phyloP scores from a whole-genome alignment of 2,888 invertebrate genomes.

The Eumerus sabulonum region DNA sequence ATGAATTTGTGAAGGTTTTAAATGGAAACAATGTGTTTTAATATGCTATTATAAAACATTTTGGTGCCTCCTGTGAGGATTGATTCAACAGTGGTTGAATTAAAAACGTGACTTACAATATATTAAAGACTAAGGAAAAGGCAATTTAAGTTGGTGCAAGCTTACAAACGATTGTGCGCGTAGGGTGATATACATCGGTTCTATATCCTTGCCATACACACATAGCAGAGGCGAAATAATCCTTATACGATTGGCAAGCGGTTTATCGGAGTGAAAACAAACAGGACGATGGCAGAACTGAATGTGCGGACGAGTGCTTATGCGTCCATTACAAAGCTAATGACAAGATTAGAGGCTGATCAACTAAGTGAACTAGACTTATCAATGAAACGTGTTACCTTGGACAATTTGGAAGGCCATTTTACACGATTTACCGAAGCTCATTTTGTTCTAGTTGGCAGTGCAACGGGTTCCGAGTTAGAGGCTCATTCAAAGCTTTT shows the following conservation, averaged over 20 bases:
- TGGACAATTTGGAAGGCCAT: slow-evolving; percentile 25
- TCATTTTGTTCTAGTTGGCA: slow-evolving; percentile 18
- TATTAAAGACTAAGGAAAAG: too few relatives aligned
- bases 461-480: neutral
- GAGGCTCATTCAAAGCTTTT: slow-evolving; percentile 15
- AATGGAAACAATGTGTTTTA: too few relatives aligned
- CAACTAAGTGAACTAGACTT: slow-evolving; percentile 1
- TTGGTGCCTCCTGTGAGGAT: slow-evolving; percentile 7
- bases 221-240: too few relatives aligned
- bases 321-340: slow-evolving; percentile 5
- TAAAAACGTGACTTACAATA: neutral
- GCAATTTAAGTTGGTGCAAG: too few relatives aligned
- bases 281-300: slow-evolving; percentile 23
- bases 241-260: too few relatives aligned
- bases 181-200: too few relatives aligned
- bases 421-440: slow-evolving; percentile 18
- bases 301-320: slow-evolving; percentile 12
- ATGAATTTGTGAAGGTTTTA: too few relatives aligned
- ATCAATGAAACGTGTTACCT: slow-evolving; percentile 15
- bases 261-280: too few relatives aligned
- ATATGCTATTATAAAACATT: neutral
- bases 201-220: too few relatives aligned
- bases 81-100: neutral
- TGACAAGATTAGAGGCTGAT: slow-evolving; percentile 7
- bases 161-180: too few relatives aligned